Base-by-base conservation (phyloP, 2,797 vertebrate species). In the Ceryle rudis region DNA sequence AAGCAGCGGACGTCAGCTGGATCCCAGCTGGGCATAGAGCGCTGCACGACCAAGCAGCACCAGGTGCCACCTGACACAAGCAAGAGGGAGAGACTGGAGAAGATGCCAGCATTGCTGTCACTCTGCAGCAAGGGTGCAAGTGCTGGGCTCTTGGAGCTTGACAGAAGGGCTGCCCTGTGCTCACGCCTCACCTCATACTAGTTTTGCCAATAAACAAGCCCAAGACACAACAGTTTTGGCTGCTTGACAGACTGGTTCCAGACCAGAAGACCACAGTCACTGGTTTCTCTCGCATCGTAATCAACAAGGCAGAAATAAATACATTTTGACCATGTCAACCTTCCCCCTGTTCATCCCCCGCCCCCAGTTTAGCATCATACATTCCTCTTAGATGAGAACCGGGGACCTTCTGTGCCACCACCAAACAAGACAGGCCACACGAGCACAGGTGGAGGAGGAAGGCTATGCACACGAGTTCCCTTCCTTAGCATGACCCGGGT, bases 391-490 rank as follows among this genome's bases (percentile, higher is more conserved):
- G 9, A 15, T 0, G 0, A 60, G 52, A 89, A 11, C 92, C 64
- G 61, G 84, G 91, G 93, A 81, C 69, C 74, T 87, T 87, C 89
- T 82, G 73, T 93, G 91, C 74, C 42, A 81, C 52, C 2, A 7
- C 85, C 33, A 69, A 31, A 21, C 3, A 19, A 18, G 49, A 29
- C 11, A 10, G 71, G 80, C 33, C 42, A 10, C 0, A 1, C 11
- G 61, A 49, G 60, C 85, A 64, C 90, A 88, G 66, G 84, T 78
- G 83, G 64, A 74, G 54, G 74, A 87, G 61, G 81, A 92, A 89
- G 72, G 81, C 51, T 39, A 67, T 90, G 62, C 61, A 66, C 57
- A 46, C 6, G 11, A 22, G 55, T 72, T 46, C 35, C 85, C 78
- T 70, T 78, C 75, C 41, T 89, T 79, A 49, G 60, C 28, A 9